Percentiles rank a stretch among this genome's conserved stretches.
These are phyloP conservation scores for Hoplias malabaricus DNA, from an alignment of 2,113 vertebrate species.

Conservation along the genomic window DNA sequence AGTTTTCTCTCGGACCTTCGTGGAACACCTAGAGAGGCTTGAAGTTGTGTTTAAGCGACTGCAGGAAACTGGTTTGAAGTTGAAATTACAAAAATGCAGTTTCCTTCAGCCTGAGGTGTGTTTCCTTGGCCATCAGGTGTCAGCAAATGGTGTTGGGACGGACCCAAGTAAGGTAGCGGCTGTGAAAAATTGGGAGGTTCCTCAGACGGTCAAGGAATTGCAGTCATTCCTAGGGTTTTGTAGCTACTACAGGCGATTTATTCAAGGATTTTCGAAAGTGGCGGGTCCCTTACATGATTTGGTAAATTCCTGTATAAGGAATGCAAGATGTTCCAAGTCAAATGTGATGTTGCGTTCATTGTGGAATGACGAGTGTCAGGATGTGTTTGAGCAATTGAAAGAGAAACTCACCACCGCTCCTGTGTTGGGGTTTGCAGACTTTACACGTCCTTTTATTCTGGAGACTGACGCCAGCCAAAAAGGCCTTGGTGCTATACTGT, in stretches of 20 bases:
- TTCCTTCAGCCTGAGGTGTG: background rate
- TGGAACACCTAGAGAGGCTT: slow-evolving; percentile 1
- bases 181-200: background rate
- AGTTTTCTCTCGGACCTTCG: slow-evolving; percentile 4
- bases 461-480: slow-evolving; percentile 12
- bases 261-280: background rate
- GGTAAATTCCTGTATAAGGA: background rate
- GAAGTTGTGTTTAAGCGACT: slow-evolving; percentile 4
- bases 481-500: background rate
- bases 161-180: background rate
- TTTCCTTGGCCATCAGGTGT: background rate
- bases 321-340: background rate
- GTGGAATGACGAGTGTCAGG: background rate
- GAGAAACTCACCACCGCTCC: background rate
- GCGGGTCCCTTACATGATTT: background rate
- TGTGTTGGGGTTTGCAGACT: slow-evolving; percentile 24
- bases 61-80: slow-evolving; percentile 22
- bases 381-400: background rate
- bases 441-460: background rate
- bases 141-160: background rate
- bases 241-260: too few relatives aligned
- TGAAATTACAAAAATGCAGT: slow-evolving; percentile 9
- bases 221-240: background rate
- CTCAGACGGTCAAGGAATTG: background rate
- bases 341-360: background rate